These are phyloP conservation scores for Sciurus niger DNA, from an alignment of 2,113 vertebrate genomes.

Conservation along the genomic window DNA sequence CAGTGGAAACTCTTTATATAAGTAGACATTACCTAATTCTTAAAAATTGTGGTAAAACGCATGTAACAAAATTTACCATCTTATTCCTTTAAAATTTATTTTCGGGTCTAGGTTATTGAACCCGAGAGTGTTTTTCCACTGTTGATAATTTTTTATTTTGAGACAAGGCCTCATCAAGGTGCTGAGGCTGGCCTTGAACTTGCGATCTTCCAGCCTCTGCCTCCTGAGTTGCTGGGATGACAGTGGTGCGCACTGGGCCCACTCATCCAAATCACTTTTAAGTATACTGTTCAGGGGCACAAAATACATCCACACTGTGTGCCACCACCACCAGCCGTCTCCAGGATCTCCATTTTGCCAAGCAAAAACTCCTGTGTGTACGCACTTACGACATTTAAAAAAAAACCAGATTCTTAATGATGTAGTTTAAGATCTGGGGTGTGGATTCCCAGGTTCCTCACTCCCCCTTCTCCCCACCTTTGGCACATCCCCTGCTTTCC, in stretches of 20 bases:
- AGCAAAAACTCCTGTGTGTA: not conserved
- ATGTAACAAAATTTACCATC: not conserved
- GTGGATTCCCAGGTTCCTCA: conserved; percentile 26
- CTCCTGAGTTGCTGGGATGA: not conserved
- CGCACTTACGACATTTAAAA: not conserved
- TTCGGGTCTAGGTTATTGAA: not conserved
- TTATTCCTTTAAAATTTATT: not conserved
- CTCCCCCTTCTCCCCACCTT: conserved; percentile 42
- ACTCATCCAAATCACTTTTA: not conserved
- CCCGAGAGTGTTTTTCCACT: too few relatives aligned
- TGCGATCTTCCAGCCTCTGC: not conserved
- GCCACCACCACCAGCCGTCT: not conserved
- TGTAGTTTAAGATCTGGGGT: not conserved
- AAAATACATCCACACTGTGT: too few relatives aligned
- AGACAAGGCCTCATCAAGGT: not conserved
- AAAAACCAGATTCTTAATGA: not conserved
- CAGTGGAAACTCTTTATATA: not conserved
- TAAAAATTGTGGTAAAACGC: not conserved
- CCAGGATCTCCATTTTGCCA: not conserved
- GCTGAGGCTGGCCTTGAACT: not conserved
- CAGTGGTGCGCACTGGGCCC: not conserved
- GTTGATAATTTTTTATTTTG: not conserved
- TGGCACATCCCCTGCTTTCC: not conserved
- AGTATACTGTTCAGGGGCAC: not conserved
- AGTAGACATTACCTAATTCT: not conserved